Conservation (phyloP, 1,140 invertebrate species). For the Macrobrachium rosenbergii region DNA sequence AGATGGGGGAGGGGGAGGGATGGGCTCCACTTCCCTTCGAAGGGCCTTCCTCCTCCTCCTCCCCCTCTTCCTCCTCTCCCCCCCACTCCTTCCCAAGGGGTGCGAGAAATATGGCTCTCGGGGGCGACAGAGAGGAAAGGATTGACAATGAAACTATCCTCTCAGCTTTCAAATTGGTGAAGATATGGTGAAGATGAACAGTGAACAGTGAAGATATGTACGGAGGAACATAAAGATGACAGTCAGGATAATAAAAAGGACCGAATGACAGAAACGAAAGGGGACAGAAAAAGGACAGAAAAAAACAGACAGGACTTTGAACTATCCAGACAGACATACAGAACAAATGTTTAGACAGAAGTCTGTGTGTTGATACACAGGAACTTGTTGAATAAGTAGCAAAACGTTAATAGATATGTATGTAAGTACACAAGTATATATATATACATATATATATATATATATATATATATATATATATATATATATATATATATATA, state of each 20-base stretch:
- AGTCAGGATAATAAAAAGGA: not conserved
- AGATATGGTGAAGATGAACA: too few relatives aligned
- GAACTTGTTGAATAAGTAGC: too few relatives aligned
- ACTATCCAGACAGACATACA: too few relatives aligned
- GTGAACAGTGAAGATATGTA: not conserved
- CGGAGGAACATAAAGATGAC: not conserved
- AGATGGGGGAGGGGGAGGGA: not conserved
- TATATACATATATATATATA: not conserved
- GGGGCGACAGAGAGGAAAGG: not conserved
- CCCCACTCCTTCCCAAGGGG: not conserved
- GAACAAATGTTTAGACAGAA: too few relatives aligned
- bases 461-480: not conserved
- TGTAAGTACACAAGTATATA: not conserved
- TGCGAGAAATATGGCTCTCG: too few relatives aligned
- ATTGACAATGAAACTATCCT: not conserved
- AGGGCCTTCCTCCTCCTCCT: not conserved
- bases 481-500: slow-evolving; percentile 1
- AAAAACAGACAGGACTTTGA: too few relatives aligned
- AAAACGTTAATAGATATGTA: not conserved
- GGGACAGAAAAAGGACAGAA: not conserved
- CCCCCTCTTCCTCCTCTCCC: not conserved
- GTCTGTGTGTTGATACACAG: too few relatives aligned
- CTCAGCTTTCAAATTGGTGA: too few relatives aligned
- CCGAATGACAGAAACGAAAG: not conserved
- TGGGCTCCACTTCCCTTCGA: too few relatives aligned